Evolutionary conservation across 2,888 invertebrate genomes (phyloP), one percentile per base, ranked within the genome.

Genomic region (Oscheius sp.): DNA sequence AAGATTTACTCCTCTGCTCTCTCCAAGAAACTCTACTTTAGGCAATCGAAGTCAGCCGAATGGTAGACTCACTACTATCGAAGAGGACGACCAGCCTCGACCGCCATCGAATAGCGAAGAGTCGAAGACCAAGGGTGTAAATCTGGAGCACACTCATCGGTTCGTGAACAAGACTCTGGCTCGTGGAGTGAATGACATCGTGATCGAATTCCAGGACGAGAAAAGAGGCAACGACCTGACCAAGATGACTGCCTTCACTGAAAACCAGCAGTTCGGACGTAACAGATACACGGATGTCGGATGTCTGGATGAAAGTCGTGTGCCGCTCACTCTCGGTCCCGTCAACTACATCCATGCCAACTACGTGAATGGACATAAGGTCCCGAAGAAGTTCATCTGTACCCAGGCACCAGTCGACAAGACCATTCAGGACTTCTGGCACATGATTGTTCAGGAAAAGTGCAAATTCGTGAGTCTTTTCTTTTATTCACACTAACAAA

Each of bases 221-320:
- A 70, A 57, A 55, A 21, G 70, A 33, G n/a, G 21, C 55, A 70
- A 70, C 50, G 70, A 70, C 47, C 53, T 32, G 29, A 37, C 58
- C 11, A 70, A 70, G 55, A 70, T 70, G 70, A 70, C 55, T 13
- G 70, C 32, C 32, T 70, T 70, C 58, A 11, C 11, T 9, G 48
- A 32, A 32, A 42, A 60, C 33, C 21, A 60, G n/a, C n/a, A 29
- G 4, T 32, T 33, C 10, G 70, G 70, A 3, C 55, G 70, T 7
- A 72, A 72, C 47, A 59, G 72, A 3, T 72, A 72, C 62, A 72
- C 65, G 65, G 73, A 73, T 53, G 73, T 73, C 9, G 73, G 73
- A 33, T 73, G 73, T 51, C 35, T 73, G 29, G 73, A 73, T 65
- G 35, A 73, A 13, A 65, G 32, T 29, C 53, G 73, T 9, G 66